Conservation (phyloP, 2,888 invertebrate species). For the Alloplasta piceator region DNA sequence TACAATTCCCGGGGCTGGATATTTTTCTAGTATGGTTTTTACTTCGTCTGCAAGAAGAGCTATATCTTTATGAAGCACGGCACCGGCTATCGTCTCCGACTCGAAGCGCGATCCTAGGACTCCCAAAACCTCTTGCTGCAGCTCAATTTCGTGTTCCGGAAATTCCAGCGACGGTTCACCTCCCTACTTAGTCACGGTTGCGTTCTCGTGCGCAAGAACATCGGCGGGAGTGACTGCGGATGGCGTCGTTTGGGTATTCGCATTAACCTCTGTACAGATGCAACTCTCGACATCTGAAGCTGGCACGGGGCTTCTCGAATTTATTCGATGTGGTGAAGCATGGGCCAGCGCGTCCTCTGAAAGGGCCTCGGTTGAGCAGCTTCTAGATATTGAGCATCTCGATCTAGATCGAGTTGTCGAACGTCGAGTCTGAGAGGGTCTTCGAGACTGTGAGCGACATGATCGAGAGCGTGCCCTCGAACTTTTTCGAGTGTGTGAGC, state of each 20-base stretch:
- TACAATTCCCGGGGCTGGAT: slow-evolving; percentile 52
- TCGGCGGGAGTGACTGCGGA: too few relatives aligned
- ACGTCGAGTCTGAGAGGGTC: slow-evolving; percentile 13
- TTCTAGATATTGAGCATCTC: slow-evolving; percentile 41
- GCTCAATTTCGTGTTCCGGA: slow-evolving; percentile 16
- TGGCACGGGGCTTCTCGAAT: slow-evolving; percentile 25
- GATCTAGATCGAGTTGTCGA: slow-evolving; percentile 27
- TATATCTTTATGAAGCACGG: slow-evolving; percentile 38
- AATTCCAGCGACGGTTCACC: neutral
- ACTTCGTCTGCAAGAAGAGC: neutral
- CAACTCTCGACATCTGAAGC: neutral
- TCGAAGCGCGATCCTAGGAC: neutral
- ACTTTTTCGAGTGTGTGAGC: neutral
- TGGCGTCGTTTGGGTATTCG: neutral
- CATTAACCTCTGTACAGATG: neutral
- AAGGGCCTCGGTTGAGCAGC: slow-evolving; percentile 14
- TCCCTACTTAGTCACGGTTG: neutral
- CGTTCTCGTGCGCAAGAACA: too few relatives aligned
- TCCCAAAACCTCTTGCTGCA: slow-evolving; percentile 6
- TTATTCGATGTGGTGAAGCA: slow-evolving; percentile 8
- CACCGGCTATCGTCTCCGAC: slow-evolving; percentile 6
- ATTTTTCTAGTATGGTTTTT: neutral
- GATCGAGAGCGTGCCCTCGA: neutral
- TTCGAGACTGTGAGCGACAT: slow-evolving; percentile 6
- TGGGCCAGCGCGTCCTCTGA: slow-evolving; percentile 18